Evolutionary conservation across 2,113 vertebrate species (phyloP).

Genomic region (Eudyptes chrysolophus): DNA sequence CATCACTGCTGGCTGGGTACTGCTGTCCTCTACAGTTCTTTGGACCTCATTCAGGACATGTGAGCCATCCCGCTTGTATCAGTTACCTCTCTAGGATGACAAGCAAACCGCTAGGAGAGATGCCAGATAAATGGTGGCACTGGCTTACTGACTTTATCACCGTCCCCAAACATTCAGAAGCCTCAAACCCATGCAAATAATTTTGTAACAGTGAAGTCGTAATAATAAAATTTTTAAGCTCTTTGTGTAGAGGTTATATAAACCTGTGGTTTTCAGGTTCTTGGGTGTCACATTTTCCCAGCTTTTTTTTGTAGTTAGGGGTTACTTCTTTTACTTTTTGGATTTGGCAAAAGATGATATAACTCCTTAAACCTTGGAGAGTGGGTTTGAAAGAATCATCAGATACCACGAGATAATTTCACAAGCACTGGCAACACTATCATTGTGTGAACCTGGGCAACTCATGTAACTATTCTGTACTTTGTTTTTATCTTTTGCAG

Average conservation of each 20-base stretch:
- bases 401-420: neutral
- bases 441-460: neutral
- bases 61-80: neutral
- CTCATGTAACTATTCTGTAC: neutral
- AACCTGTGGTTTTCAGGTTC: neutral
- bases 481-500: neutral
- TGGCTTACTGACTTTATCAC: neutral
- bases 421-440: neutral
- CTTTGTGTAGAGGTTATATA: neutral
- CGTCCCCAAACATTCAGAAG: neutral
- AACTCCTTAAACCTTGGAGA: neutral
- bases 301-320: neutral
- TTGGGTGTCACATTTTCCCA: neutral
- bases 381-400: neutral
- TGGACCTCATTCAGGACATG: neutral
- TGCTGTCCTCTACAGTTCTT: neutral
- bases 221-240: neutral
- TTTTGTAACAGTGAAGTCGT: neutral
- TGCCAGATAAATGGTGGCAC: neutral
- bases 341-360: neutral
- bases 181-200: neutral
- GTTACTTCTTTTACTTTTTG: neutral
- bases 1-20: no score
- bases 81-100: neutral
- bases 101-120: neutral